Evolutionary conservation across 2,888 invertebrate species (phyloP), one percentile per base, ranked within the genome.

Genomic region (Laothoe populi): DNA sequence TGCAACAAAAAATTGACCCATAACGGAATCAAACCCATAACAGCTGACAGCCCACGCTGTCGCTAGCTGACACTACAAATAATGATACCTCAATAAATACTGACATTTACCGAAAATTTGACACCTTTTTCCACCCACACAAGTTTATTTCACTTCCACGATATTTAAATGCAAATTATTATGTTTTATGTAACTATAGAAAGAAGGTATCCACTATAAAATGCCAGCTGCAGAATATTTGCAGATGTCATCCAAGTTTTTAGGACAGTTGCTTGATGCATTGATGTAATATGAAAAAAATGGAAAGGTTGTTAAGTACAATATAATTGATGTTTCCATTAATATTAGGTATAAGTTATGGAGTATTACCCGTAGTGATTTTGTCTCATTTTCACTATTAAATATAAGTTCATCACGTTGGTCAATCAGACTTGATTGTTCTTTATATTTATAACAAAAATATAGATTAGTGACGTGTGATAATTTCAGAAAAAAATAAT

Each of bases 61-160:
- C n/a, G 4, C 16, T 4, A 42, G 0, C 4, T 5, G 16, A 42
- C 5, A 16, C n/a, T 31, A 31, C 8, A 42, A 42, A 42, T 49
- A 49, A 31, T 49, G 31, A 31, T 31, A 26, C 16, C 31, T 31
- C 49, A 26, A 26, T n/a, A 26, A 49, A 31, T 24, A 49, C 8
- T 49, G 49, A 49, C 49, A 26, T 16, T 16, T 13, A 49, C 24
- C n/a, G 16, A 26, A 16, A 26, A 26, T 16, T 26, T 26, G 31
- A 49, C 49, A 49, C 49, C 49, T 49, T 46, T 46, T 46, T 24
- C 19, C 3, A 46, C 46, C 49, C 49, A 49, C 49, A 16, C 38
- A 13, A 8, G 38, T 31, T 31, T 24, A 24, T 53, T 16, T 31
- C n/a, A 16, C 19, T 53, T 31, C 31, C 19, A 19, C 49, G 26